Conservation (phyloP, 2,797 vertebrate species). For the Synaphobranchus kaupii region DNA sequence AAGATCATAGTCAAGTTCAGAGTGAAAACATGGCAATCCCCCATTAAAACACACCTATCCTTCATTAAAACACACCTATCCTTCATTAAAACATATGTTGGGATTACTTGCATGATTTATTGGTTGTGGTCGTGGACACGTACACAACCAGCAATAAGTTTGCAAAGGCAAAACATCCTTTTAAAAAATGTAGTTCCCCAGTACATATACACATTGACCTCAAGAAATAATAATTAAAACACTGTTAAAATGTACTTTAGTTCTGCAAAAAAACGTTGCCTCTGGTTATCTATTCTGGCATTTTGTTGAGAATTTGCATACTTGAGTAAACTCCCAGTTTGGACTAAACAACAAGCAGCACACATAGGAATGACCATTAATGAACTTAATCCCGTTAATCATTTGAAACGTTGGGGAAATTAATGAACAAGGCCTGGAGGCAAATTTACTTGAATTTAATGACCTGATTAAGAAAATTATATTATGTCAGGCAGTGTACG, state of each 20-base stretch:
- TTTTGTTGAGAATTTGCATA: background rate
- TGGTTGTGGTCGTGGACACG: conserved; percentile 13
- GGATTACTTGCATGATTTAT: conserved; percentile 21
- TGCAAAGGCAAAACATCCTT: background rate
- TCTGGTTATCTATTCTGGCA: background rate
- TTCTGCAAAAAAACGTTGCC: background rate
- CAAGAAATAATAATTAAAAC: background rate
- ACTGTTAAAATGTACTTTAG: background rate
- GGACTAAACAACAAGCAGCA: background rate
- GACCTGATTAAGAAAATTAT: conserved; percentile 21
- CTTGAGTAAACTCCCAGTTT: background rate
- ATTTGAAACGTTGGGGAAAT: conserved; percentile 22
- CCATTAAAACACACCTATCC: conserved; percentile 25
- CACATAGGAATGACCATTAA: conserved; percentile 14
- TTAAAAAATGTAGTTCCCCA: background rate
- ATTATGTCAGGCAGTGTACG: background rate
- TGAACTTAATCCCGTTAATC: conserved; percentile 18
- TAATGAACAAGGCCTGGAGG: conserved; percentile 2
- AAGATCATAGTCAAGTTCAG: conserved; percentile 40
- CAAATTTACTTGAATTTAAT: conserved; percentile 19
- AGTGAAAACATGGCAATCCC: conserved; percentile 23
- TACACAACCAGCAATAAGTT: conserved; percentile 5
- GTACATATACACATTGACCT: background rate
- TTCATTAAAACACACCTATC: conserved; percentile 25
- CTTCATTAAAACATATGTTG: conserved; percentile 31